Percentiles rank a stretch among this genome's conserved stretches.
Evolutionary conservation across 2,888 invertebrate species (phyloP).

Genomic region (Pammene fasciana): DNA sequence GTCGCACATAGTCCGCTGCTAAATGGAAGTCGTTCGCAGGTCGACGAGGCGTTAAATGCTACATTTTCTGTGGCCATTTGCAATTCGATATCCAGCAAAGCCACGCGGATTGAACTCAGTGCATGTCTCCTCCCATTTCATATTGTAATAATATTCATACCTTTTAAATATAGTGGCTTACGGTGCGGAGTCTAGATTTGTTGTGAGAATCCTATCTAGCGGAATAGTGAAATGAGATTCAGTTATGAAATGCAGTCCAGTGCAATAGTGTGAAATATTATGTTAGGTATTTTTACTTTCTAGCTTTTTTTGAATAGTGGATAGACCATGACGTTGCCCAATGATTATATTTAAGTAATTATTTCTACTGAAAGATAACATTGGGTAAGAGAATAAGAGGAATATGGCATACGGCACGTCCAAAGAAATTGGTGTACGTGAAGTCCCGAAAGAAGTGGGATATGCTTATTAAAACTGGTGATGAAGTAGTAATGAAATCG

Average conservation of each 20-base stretch:
- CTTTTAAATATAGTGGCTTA: conserved; percentile 64
- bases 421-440: too few species aligned
- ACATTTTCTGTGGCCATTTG: conserved; percentile 79
- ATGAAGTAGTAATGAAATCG: too few species aligned
- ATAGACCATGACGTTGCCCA: too few species aligned
- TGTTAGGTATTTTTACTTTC: too few species aligned
- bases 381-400: too few species aligned
- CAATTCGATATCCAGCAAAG: conserved; percentile 80
- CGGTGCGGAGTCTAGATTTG: conserved; percentile 36
- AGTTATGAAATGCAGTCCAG: background rate
- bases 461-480: too few species aligned
- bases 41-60: conserved; percentile 79
- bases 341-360: too few species aligned
- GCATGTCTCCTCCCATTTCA: conserved; percentile 64
- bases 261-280: background rate
- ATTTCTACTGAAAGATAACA: too few species aligned
- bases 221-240: background rate
- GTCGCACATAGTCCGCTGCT: conserved; percentile 53
- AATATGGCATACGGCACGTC: too few species aligned
- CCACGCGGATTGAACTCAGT: conserved; percentile 71
- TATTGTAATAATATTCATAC: conserved; percentile 73
- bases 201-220: conserved; percentile 12
- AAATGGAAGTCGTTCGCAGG: conserved; percentile 71
- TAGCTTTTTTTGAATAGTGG: too few species aligned
- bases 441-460: too few species aligned